Evolutionary conservation across 2,888 invertebrate species (phyloP), one percentile per base, ranked within the genome.

Genomic region (Macaria liturata): DNA sequence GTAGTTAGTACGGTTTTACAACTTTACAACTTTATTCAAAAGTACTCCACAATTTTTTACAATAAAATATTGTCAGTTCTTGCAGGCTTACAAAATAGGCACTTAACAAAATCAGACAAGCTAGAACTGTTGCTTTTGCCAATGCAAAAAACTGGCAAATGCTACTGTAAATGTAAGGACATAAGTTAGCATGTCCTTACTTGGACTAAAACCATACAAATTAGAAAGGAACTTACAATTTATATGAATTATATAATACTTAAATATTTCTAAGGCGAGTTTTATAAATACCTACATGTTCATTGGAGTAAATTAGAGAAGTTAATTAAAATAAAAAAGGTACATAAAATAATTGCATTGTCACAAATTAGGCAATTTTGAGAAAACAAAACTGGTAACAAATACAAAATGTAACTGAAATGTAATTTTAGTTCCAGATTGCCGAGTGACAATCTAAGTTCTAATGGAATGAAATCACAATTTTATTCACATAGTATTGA

Each of bases 391-490:
- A 37, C 34, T 37, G n/a, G 34, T 37, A 7, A n/a, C n/a, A n/a
- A n/a, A n/a, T n/a, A n/a, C n/a, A n/a, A n/a, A n/a, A n/a, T n/a
- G n/a, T n/a, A 6, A 37, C 0, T 37, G 20, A 20, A 20, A 37
- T 37, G 34, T 37, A 37, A 37, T 7, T 4, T 4, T 37, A 37
- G 34, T 37, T 67, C 53, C 65, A 61, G 45, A 69, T 66, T 65
- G 64, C 66, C n/a, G n/a, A 30, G 3, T 70, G 52, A 54, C 69
- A 70, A 63, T 63, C 57, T 69, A 74, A 67, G 77, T 80, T 71
- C 73, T 83, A 85, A 84, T 90, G 90, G 89, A 91, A 89, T 91
- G 90, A 86, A 85, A 77, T 75, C 75, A 76, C 71, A 76, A 71
- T 68, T 70, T 67, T 6, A 37, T 37, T 37, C 7, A 37, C 5